These are phyloP conservation scores for Rhinogobius similis DNA, from an alignment of 2,113 vertebrate species.

Conservation along the genomic window DNA sequence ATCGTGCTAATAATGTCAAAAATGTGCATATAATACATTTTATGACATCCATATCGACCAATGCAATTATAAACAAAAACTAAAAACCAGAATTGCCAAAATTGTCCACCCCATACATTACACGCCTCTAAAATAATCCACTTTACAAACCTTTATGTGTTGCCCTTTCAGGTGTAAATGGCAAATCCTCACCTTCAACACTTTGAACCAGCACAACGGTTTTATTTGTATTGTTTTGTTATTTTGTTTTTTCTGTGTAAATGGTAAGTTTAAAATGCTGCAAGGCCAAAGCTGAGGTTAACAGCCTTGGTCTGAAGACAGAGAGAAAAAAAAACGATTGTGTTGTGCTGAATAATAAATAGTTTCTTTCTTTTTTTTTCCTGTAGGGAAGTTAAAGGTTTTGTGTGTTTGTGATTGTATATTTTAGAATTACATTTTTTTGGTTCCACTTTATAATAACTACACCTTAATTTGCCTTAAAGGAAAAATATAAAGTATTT, in stretches of 20 bases:
- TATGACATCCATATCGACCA: too few species aligned
- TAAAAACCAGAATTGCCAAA: too few species aligned
- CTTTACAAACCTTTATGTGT: slow-evolving; percentile 17
- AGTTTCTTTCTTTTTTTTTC: background rate
- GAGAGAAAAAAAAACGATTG: background rate
- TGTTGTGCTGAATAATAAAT: slow-evolving; percentile 32
- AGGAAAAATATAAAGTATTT: too few species aligned
- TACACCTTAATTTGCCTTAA: too few species aligned
- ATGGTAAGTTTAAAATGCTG: slow-evolving; percentile 14
- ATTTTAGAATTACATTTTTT: background rate
- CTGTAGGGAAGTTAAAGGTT: background rate
- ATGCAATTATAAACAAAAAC: too few species aligned
- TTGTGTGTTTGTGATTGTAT: background rate
- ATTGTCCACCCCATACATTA: too few species aligned
- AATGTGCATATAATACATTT: too few species aligned
- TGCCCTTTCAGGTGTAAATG: slow-evolving; percentile 60
- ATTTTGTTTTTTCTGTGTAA: too few species aligned
- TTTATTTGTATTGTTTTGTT: slow-evolving; percentile 1
- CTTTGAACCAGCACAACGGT: background rate
- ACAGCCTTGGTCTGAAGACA: background rate
- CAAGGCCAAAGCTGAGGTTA: background rate
- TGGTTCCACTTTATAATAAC: too few species aligned
- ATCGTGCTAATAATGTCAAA: too few species aligned
- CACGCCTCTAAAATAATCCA: too few species aligned
- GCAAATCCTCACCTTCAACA: slow-evolving; percentile 23